Evolutionary conservation across 2,888 invertebrate genomes (phyloP), one percentile per base, ranked within the genome.

Genomic region (Lomographa bimaculata): DNA sequence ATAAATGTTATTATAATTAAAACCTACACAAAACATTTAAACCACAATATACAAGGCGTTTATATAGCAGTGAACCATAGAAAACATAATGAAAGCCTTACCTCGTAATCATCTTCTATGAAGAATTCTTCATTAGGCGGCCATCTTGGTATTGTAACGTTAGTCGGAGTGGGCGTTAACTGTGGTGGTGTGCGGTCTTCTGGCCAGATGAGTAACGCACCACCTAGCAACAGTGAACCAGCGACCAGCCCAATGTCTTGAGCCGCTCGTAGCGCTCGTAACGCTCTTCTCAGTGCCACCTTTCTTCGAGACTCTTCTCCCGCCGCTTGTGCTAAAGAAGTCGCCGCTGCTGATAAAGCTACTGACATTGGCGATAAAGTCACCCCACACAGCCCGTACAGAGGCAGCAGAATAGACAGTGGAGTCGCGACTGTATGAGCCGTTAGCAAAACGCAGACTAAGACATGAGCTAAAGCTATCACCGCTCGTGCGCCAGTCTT

Each of bases 401-500:
- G 57, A n/a, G 71, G 68, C 1, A 85, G 64, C 11, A 89, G 59
- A 7, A 86, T 65, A 3, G 80, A 60, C 1, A 83, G 46, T 0
- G 87, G 86, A 9, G 80, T 81, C 0, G 71, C 76, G 8, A 85
- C 69, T 0, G 78, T 80, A 58, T 94, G 94, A 19, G 91, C 90
- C 1, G 90, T 80, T 26, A 94, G 82, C 32, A 94, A 91, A 6
- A 92, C 61, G 30, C 90, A 90, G 8, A 93, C 89, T 2, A 91
- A 72, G 14, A 89, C 58, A 60, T 93, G 91, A 20, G 91, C 63
- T 86, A 79, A 51, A 71, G 90, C 78, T 14, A 87, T 74, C 1
- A 82, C 78, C 8, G 78, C 47, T 46, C 84, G 64, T 3, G 76
- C 72, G 12, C 89, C 86, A 10, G 79, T 74, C 51, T 82, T 86